Conservation (phyloP, 2,113 vertebrate species). For the Tauraco erythrolophus region DNA sequence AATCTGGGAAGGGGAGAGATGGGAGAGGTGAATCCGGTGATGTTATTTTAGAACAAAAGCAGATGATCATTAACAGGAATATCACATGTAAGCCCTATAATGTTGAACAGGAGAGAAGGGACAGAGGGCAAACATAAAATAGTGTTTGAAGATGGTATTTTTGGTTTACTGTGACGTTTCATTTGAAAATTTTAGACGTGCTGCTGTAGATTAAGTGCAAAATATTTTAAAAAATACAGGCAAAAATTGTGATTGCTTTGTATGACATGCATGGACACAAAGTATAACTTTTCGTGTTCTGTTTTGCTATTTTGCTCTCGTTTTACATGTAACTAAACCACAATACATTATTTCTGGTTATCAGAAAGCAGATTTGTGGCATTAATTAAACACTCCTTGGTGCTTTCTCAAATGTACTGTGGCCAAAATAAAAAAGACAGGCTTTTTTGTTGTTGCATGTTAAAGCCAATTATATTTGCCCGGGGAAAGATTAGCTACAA, state of each 20-base stretch:
- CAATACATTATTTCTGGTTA: background rate
- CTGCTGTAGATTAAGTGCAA: background rate
- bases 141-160: background rate
- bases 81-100: background rate
- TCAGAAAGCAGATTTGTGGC: background rate
- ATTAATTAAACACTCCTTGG: background rate
- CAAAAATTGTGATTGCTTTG: background rate
- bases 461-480: background rate
- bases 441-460: background rate
- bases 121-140: background rate
- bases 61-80: background rate
- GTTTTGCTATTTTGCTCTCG: background rate
- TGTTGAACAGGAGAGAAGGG: background rate
- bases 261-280: accelerated
- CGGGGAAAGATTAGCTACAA: background rate
- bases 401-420: background rate
- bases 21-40: background rate
- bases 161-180: background rate
- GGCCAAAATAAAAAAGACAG: background rate
- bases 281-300: background rate
- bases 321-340: background rate
- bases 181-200: background rate
- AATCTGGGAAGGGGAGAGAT: background rate
- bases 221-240: background rate
- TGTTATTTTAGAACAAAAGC: background rate